Percentiles rank a stretch among this genome's conserved stretches.
phyloP scores from a whole-genome alignment of 2,888 invertebrate genomes.

The Cryptus viduatorius region DNA sequence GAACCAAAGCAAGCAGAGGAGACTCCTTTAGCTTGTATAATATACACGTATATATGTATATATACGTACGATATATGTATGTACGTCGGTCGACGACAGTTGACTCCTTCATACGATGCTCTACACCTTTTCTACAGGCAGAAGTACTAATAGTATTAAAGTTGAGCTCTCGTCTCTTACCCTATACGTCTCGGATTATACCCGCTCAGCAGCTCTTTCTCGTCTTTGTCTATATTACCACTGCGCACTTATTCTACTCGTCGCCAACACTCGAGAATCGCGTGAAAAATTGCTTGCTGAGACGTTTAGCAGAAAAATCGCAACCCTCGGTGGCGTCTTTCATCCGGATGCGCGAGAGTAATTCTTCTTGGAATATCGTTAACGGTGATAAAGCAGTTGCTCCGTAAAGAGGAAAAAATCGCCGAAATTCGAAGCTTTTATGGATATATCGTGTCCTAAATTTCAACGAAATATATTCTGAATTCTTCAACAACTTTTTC shows the following conservation, averaged over 20 bases:
- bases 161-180: slow-evolving; percentile 33
- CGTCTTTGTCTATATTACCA: slow-evolving; percentile 41
- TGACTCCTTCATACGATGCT: slow-evolving; percentile 56
- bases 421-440: too few relatives aligned
- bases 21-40: not conserved
- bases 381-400: slow-evolving; percentile 1
- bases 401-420: too few relatives aligned
- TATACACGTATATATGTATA: not conserved
- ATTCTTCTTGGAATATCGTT: slow-evolving; percentile 14
- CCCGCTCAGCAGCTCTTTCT: slow-evolving; percentile 63
- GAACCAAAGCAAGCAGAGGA: slow-evolving; percentile 35
- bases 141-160: slow-evolving; percentile 56
- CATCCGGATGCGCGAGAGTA: slow-evolving; percentile 13
- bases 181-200: slow-evolving; percentile 61
- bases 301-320: slow-evolving; percentile 24
- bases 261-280: slow-evolving; percentile 49
- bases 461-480: too few relatives aligned
- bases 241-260: slow-evolving; percentile 13
- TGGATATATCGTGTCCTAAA: too few relatives aligned
- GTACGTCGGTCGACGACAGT: slow-evolving; percentile 55
- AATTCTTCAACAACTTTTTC: too few relatives aligned
- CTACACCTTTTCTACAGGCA: slow-evolving; percentile 54
- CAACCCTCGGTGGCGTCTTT: slow-evolving; percentile 23
- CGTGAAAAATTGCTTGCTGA: slow-evolving; percentile 48
- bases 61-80: not conserved